Evolutionary conservation across 1,140 invertebrate genomes (phyloP), one percentile per base, ranked within the genome.

Genomic region (Rhagoletis pomonella): DNA sequence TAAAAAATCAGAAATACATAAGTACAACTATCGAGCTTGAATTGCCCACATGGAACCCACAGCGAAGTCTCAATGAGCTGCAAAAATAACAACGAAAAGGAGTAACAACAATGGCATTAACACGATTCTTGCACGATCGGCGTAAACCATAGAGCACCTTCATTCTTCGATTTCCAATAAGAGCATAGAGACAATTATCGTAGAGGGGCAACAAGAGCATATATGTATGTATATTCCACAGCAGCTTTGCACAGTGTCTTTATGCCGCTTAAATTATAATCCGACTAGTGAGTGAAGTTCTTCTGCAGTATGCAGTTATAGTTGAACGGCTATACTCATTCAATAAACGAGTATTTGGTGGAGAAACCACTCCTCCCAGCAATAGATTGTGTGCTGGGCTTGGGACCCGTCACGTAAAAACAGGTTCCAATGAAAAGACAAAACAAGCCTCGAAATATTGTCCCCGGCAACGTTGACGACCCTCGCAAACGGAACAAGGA

Each of bases 51-150:
- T 81, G 73, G 10, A 50, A 81, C 44, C 3, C 12, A 81, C 12
- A 29, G 47, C 73, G n/a, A 81, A 81, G 55, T 47, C 12, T 29
- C 73, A 81, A 55, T 81, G 73, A 81, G 73, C 73, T 73, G 14
- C 2, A 50, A 81, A 9, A 81, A 55, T 17, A 81, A 81, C 50
- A 50, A 47, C 44, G 14, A 55, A n/a, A 29, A 19, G 47, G 7
- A 19, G 67, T 1, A 81, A 9, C 55, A 81, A 55, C 73, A 50
- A 81, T 55, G 73, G 73, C 47, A 81, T 81, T 81, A 81, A 81
- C 73, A 55, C 73, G 73, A 81, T 81, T 81, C 50, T 55, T 81
- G 73, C 73, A 50, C 73, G 73, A 81, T 81, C 73, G 1, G 73
- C 73, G 73, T 81, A 55, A 55, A 81, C 67, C 67, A 47, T 73